Percentiles rank a stretch among this genome's conserved stretches.
Evolutionary conservation across 2,113 vertebrate species (phyloP).

Genomic region (Chitala chitala): DNA sequence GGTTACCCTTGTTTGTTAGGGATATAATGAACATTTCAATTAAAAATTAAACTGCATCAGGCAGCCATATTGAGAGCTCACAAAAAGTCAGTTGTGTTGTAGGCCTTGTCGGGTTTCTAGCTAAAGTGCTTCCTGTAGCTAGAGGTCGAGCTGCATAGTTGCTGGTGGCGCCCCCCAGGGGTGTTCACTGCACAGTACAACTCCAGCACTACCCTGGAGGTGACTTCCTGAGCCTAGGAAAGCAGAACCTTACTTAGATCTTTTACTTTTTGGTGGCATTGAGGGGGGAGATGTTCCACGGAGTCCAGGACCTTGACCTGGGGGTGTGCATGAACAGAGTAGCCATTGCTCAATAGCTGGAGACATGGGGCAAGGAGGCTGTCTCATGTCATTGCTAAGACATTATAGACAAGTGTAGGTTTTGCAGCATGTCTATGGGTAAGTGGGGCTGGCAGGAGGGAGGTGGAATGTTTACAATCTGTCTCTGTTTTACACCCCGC

Average conservation of each 20-base stretch:
- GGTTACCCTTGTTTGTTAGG: too few relatives aligned
- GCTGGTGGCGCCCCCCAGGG: constrained; percentile 87
- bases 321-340: not conserved
- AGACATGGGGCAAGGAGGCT: not conserved
- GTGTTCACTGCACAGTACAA: constrained; percentile 93
- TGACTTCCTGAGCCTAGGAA: constrained; percentile 71
- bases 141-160: constrained; percentile 92
- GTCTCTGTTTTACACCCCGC: not conserved
- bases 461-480: not conserved
- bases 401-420: not conserved
- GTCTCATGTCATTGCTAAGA: constrained; percentile 6
- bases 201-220: constrained; percentile 95
- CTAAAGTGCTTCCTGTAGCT: constrained; percentile 89
- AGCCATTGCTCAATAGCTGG: not conserved
- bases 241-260: not conserved
- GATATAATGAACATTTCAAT: too few relatives aligned
- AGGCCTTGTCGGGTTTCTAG: constrained; percentile 83
- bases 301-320: not conserved
- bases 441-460: constrained; percentile 1
- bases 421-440: constrained; percentile 1
- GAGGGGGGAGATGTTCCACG: constrained; percentile 26
- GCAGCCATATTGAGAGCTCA: too few relatives aligned
- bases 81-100: too few relatives aligned
- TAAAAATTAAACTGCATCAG: too few relatives aligned
- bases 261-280: too few relatives aligned